phyloP scores from a whole-genome alignment of 1,140 invertebrate species.

The Ceratosolen solmsi region DNA sequence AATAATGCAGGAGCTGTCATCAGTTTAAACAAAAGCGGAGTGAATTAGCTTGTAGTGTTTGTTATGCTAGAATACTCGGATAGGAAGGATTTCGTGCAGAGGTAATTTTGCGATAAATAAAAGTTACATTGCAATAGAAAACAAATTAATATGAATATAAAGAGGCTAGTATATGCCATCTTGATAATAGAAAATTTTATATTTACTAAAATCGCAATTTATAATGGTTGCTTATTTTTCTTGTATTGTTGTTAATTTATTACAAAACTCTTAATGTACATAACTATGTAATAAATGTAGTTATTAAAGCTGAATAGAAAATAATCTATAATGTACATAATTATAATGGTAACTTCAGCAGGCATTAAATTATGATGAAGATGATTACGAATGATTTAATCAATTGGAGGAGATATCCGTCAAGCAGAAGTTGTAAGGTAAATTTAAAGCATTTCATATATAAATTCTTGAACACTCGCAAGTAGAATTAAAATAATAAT shows the following conservation, averaged over 20 bases:
- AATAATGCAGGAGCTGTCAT: too few relatives aligned
- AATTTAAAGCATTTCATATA: background rate
- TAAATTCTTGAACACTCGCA: background rate
- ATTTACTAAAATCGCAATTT: background rate
- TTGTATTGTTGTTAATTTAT: background rate
- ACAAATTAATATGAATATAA: too few relatives aligned
- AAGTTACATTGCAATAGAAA: too few relatives aligned
- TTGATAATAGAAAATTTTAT: too few relatives aligned
- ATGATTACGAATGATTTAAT: constrained; percentile 15
- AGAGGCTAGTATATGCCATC: too few relatives aligned
- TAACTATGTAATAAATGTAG: background rate
- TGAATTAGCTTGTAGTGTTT: too few relatives aligned
- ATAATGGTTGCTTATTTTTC: background rate
- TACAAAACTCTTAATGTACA: too few relatives aligned
- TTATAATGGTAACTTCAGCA: background rate
- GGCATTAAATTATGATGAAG: background rate
- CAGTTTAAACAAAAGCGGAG: too few relatives aligned
- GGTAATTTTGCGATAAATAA: too few relatives aligned
- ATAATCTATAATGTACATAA: background rate
- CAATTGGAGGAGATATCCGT: background rate
- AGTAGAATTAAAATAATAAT: too few relatives aligned
- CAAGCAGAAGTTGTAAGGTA: background rate
- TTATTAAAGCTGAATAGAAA: background rate
- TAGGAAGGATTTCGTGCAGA: too few relatives aligned
- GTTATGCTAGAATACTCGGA: too few relatives aligned